Base-by-base conservation (phyloP, 2,888 invertebrate species). In the Chrysodeixis includens region DNA sequence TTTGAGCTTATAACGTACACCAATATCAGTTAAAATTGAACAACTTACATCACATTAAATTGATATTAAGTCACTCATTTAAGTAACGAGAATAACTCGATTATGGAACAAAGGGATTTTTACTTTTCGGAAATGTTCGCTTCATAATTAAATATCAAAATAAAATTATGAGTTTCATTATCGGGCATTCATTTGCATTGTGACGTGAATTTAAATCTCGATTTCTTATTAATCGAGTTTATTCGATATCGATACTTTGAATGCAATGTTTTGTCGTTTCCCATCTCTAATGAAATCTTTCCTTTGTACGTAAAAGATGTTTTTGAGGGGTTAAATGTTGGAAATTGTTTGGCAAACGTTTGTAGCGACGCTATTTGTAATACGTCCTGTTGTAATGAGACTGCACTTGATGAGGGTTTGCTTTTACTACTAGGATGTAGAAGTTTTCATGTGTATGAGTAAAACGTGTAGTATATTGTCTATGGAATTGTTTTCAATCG, bases 261-360 rank as follows among this genome's bases (percentile, higher is more conserved):
- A 64, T 53, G 18, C 7, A 46, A 46, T 46, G 9, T 46, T 46
- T 46, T 46, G n/a, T n/a, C 30, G 14, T 22, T 51, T 64, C 64
- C 53, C 69, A 62, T 69, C 72, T 60, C 69, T 73, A 77, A 32
- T 62, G 56, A 26, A 26, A 26, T 67, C 66, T 71, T 73, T 62
- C 49, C 63, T 76, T 78, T 77, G 70, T 76, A 60, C 54, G 20
- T 40, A 26, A 61, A 69, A 55, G 65, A 65, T 72, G 68, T 78
- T 72, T 71, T 70, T 65, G 57, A 77, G 62, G 81, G 69, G 76
- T 69, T 78, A 78, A 81, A 82, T 78, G 75, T 67, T 65, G 56
- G 66, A 74, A 81, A 77, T 79, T 81, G 74, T 82, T 83, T 75
- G 66, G 57, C 40, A 70, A 61, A 52, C 65, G 60, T 69, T 74